Evolutionary conservation across 2,888 invertebrate species (phyloP).

Genomic region (Dione vanillae): DNA sequence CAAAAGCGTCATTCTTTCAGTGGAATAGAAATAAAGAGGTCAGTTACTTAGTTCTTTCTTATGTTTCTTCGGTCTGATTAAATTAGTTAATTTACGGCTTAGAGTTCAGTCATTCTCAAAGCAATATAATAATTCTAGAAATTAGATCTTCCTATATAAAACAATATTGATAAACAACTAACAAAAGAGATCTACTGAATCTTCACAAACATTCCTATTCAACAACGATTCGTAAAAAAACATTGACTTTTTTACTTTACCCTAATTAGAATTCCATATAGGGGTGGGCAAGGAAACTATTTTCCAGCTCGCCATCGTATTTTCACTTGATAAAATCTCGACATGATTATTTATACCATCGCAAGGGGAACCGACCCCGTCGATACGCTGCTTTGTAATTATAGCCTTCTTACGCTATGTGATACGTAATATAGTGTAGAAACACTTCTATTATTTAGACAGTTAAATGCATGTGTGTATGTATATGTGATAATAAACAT

Average conservation of each 20-base stretch:
- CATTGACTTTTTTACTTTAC: slow-evolving; percentile 48
- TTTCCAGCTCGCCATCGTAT: slow-evolving; percentile 75
- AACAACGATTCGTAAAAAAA: slow-evolving; percentile 7
- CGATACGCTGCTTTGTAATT: slow-evolving; percentile 76
- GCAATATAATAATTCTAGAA: no score
- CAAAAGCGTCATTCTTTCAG: background rate
- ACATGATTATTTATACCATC: slow-evolving; percentile 81
- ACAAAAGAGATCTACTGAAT: background rate
- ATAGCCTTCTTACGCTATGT: slow-evolving; percentile 38
- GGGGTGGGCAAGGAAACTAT: slow-evolving; percentile 67
- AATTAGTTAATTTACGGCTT: no score
- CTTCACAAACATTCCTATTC: slow-evolving; percentile 22
- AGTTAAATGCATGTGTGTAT: background rate
- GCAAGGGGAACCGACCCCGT: slow-evolving; percentile 79
- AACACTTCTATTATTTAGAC: slow-evolving; percentile 3
- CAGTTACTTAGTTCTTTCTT: no score
- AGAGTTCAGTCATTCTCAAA: no score
- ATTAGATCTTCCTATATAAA: no score
- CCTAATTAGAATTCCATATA: slow-evolving; percentile 75
- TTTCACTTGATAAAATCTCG: slow-evolving; percentile 80
- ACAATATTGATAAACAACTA: background rate
- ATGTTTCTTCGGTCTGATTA: no score
- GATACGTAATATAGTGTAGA: slow-evolving; percentile 5
- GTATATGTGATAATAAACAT: no score
- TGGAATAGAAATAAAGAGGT: background rate